A percentile compares a stretch with the other conserved stretches of the same genome.
Conservation (phyloP, 2,113 vertebrate genomes). For the Pandion haliaetus region DNA sequence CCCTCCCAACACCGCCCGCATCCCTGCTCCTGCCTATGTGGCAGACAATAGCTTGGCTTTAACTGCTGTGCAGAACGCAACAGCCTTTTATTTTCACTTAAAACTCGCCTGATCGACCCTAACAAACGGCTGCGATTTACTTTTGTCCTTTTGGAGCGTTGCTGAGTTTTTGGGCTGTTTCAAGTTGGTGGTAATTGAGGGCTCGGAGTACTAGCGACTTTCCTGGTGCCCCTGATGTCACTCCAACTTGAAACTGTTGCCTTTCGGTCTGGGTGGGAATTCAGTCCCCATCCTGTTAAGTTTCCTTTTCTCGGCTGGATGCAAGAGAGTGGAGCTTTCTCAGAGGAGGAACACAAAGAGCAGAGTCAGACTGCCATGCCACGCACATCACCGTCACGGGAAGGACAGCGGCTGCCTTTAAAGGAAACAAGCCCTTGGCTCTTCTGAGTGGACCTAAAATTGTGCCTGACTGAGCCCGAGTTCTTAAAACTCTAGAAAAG, state of each 20-base stretch:
- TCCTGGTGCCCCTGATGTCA: background rate
- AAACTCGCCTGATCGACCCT: background rate
- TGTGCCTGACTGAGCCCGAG: background rate
- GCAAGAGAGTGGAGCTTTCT: background rate
- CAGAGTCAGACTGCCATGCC: background rate
- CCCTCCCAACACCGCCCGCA: constrained; percentile 30
- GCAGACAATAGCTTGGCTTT: constrained; percentile 81
- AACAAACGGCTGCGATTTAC: background rate
- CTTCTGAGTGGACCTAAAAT: background rate
- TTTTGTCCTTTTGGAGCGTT: background rate
- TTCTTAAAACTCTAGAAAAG: background rate
- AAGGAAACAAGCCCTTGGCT: constrained; percentile 1
- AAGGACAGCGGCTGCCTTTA: constrained; percentile 46
- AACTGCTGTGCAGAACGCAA: background rate
- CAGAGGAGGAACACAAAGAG: background rate
- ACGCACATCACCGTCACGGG: background rate
- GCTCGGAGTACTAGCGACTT: background rate
- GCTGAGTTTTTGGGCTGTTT: background rate
- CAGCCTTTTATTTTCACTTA: background rate
- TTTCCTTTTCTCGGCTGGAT: background rate
- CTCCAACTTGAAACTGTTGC: background rate
- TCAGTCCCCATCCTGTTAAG: background rate
- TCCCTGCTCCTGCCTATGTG: constrained; percentile 85
- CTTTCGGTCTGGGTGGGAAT: background rate
- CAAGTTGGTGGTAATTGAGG: background rate